Evolutionary conservation across 2,888 invertebrate species (phyloP).

Genomic region (Eupithecia insigniata): DNA sequence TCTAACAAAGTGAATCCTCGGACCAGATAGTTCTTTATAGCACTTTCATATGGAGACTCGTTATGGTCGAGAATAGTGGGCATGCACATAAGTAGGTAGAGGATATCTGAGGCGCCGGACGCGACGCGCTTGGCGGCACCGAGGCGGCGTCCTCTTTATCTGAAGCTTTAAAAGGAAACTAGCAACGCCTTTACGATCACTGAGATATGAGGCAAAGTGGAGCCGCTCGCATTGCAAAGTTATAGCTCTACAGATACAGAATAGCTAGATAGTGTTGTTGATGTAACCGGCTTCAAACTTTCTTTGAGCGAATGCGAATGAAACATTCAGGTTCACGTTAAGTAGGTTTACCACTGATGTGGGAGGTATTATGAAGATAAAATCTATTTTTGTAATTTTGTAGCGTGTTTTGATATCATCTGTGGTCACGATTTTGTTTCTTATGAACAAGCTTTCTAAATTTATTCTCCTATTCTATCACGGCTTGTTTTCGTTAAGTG

Average conservation of each 20-base stretch:
- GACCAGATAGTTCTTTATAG: conserved; percentile 43
- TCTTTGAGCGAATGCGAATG: conserved; percentile 31
- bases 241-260: conserved; percentile 45
- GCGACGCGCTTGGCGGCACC: conserved; percentile 55
- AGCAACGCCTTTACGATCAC: conserved; percentile 74
- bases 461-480: conserved; percentile 19
- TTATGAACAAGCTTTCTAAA: conserved; percentile 56
- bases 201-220: conserved; percentile 63
- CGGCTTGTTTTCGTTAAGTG: not conserved
- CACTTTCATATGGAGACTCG: conserved; percentile 49
- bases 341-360: conserved; percentile 28
- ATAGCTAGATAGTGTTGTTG: conserved; percentile 36
- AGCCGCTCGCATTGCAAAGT: conserved; percentile 56
- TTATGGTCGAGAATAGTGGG: conserved; percentile 52
- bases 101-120: conserved; percentile 50
- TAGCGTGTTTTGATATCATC: conserved; percentile 52
- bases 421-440: conserved; percentile 57
- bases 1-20: conserved; percentile 40
- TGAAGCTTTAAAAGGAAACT: conserved; percentile 77
- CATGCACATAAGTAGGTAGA: conserved; percentile 46
- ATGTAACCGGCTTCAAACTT: conserved; percentile 37
- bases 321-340: conserved; percentile 31
- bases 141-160: conserved; percentile 68
- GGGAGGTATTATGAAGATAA: conserved; percentile 34
- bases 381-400: conserved; percentile 35